These are phyloP conservation scores for Athripsodes cinereus DNA, from an alignment of 2,888 invertebrate genomes.

Conservation along the genomic window DNA sequence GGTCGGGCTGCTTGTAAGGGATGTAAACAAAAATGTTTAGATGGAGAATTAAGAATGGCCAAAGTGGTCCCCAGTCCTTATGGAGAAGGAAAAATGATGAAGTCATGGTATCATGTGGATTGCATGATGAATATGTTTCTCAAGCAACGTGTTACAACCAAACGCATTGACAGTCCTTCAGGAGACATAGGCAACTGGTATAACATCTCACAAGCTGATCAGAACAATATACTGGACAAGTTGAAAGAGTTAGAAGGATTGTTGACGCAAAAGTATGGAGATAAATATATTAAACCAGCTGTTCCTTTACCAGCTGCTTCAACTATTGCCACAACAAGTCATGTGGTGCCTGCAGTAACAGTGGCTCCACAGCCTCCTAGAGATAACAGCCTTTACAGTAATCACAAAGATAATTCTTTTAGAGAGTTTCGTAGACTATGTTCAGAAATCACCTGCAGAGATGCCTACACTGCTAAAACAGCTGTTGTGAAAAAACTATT, in stretches of 20 bases:
- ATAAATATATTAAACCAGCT: slow-evolving; percentile 32
- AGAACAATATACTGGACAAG: slow-evolving; percentile 55
- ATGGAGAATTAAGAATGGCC: slow-evolving; percentile 67
- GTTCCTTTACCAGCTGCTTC: slow-evolving; percentile 33
- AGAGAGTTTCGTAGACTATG: slow-evolving; percentile 72
- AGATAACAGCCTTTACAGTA: slow-evolving; percentile 6
- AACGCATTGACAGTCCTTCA: slow-evolving; percentile 64
- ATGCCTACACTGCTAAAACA: slow-evolving; percentile 79
- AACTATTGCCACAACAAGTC: slow-evolving; percentile 13
- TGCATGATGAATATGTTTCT: slow-evolving; percentile 76
- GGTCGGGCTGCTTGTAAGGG: slow-evolving; percentile 80
- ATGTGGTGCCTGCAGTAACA: slow-evolving; percentile 30
- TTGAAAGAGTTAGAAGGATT: slow-evolving; percentile 56
- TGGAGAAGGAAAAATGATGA: slow-evolving; percentile 67
- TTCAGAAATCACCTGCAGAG: slow-evolving; percentile 67
- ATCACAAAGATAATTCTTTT: slow-evolving; percentile 63
- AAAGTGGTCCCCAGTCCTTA: slow-evolving; percentile 76
- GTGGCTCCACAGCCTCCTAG: slow-evolving; percentile 7
- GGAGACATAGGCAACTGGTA: slow-evolving; percentile 78
- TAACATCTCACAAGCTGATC: slow-evolving; percentile 59
- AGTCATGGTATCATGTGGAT: slow-evolving; percentile 74
- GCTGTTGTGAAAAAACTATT: slow-evolving; percentile 63
- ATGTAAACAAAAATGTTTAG: slow-evolving; percentile 73
- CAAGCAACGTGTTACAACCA: slow-evolving; percentile 74
- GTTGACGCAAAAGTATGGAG: slow-evolving; percentile 47